Conservation (phyloP, 2,888 invertebrate genomes). For the Drosophila putrida region DNA sequence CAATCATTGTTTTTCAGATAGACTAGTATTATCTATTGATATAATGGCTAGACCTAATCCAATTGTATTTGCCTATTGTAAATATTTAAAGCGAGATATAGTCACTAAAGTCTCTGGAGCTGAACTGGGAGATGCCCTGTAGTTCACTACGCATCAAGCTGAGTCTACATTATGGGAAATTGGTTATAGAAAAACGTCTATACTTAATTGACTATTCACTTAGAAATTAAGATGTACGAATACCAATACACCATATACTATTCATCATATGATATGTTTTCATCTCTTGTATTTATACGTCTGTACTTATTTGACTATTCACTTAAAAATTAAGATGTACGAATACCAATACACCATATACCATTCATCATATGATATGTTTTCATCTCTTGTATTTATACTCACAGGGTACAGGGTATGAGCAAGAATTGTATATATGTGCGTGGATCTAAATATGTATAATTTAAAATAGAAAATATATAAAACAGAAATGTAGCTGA, state of each 20-base stretch:
- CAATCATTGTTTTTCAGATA: conserved; percentile 3
- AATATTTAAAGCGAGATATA: conserved; percentile 19
- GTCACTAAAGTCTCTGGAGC: too few species aligned
- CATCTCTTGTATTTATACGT: too few species aligned
- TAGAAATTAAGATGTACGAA: too few species aligned
- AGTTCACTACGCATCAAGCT: not conserved
- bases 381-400: too few species aligned
- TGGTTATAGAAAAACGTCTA: too few species aligned
- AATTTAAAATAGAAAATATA: not conserved
- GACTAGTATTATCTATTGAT: conserved; percentile 23
- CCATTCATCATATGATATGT: too few species aligned
- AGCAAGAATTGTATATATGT: not conserved
- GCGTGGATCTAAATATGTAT: not conserved
- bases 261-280: too few species aligned
- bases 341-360: too few species aligned
- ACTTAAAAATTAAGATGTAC: too few species aligned
- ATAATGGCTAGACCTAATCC: conserved; percentile 27
- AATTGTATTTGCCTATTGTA: conserved; percentile 53
- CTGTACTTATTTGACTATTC: too few species aligned
- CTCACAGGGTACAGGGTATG: not conserved
- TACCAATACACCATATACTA: too few species aligned
- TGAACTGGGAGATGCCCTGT: not conserved
- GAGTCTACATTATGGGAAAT: not conserved
- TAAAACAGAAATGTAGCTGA: not conserved
- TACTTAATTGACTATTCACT: too few species aligned